Conservation (phyloP, 2,113 vertebrate genomes). For the Scytalopus superciliaris region DNA sequence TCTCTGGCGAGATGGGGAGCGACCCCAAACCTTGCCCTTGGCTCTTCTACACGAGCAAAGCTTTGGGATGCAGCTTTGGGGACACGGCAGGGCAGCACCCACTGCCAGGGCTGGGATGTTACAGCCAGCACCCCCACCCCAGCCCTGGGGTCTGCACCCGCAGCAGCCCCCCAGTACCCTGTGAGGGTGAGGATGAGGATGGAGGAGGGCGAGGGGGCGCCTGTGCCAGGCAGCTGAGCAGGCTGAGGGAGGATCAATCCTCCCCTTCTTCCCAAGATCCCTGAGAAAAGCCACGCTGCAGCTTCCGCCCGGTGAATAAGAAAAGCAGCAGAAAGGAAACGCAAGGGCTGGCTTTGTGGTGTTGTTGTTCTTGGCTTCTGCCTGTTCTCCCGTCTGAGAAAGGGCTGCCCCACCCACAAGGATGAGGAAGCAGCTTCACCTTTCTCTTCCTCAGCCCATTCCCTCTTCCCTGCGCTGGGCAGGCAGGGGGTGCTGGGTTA, state of each 20-base stretch:
- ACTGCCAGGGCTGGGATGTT: fast-evolving
- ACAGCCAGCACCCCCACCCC: too few relatives aligned
- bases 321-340: not conserved
- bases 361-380: not conserved
- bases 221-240: not conserved
- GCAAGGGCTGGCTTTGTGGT: not conserved
- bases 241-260: not conserved
- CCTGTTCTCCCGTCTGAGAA: not conserved
- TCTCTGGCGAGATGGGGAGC: fast-evolving
- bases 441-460: not conserved
- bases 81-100: not conserved
- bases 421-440: not conserved
- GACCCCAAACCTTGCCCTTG: not conserved
- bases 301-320: not conserved
- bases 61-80: not conserved
- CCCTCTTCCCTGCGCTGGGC: not conserved
- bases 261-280: not conserved
- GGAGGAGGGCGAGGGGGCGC: not conserved
- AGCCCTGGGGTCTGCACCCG: not conserved
- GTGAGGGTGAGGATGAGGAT: not conserved
- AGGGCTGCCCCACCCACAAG: not conserved
- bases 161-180: not conserved
- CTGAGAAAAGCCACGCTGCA: not conserved
- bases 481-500: not conserved
- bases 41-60: not conserved